Base-by-base conservation (phyloP, 2,113 vertebrate genomes). In the Esox niger region DNA sequence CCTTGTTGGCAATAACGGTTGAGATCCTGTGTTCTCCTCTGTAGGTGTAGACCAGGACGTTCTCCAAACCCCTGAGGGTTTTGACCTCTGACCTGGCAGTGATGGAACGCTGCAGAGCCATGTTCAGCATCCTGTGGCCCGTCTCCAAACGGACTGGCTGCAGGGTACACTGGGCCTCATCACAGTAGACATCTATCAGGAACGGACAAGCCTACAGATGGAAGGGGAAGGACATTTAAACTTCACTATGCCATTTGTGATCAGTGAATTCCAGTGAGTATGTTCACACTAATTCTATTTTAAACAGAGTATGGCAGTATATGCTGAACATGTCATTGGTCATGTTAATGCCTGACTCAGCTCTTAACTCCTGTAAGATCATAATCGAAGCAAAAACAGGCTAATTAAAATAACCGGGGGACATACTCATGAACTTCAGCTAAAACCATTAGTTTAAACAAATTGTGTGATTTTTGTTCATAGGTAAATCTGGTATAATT, bases 1-100 rank as follows among this genome's bases (percentile, higher is more conserved):
- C 95, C 94, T 97, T 94, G 57, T 98, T 98, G 80, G 93, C 92
- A 74, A 97, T 92, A 62, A 95, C 89, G 29, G 94, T 91, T 3
- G 92, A 94, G 81, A 98, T 88, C 69, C 94, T 92, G 71, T 83
- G 88, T 61, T 94, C 91, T 7, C 69, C 82, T 62, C 57, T 89
- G 63, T 87, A 89, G 20, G 93, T 96, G 74, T 95, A 78, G 72
- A 96, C 15, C 4, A 93, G 79, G 60, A 96, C 62, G 33, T 88
- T 86, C 66, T 92, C 94, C 27, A 88, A 89, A 55, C 90, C 92
- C 32, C 90, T 88, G 78, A 98, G 87, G 5, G 77, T 72, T 84
- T 85, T 90, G 66, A 91, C 88, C 61, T 93, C 88, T 7, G 92
- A 92, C 79, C 89, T 89, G 4, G 57, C 64, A 6, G 90, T 73